Evolutionary conservation across 1,140 invertebrate genomes (phyloP).

Genomic region (Anagrus nilaparvatae): DNA sequence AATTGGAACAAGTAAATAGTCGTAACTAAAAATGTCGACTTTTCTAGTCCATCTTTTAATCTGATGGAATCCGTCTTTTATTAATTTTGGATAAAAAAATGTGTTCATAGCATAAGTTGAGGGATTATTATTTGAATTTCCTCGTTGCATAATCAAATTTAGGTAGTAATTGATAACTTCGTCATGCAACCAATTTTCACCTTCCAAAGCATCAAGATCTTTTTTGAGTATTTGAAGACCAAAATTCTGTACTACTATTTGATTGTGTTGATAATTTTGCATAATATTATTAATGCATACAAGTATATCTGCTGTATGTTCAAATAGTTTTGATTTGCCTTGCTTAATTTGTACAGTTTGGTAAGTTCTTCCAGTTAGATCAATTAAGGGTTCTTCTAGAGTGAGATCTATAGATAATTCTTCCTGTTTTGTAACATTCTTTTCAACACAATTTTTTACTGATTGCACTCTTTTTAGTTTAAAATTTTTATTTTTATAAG

Average conservation of each 20-base stretch:
- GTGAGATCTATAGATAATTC: no score
- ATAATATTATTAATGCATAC: conserved; percentile 39
- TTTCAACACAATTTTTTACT: no score
- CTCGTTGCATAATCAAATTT: conserved; percentile 69
- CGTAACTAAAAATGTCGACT: conserved; percentile 76
- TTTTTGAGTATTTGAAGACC: conserved; percentile 46
- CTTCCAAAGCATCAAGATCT: conserved; percentile 73
- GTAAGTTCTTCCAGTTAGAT: no score
- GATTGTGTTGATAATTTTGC: conserved; percentile 27
- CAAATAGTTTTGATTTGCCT: conserved; percentile 26
- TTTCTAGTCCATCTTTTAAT: conserved; percentile 82
- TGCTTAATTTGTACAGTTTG: no score
- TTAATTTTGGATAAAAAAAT: conserved; percentile 86
- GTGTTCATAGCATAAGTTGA: conserved; percentile 83
- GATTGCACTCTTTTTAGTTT: no score
- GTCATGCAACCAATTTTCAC: conserved; percentile 90
- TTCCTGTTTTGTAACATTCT: no score
- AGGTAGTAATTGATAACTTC: conserved; percentile 94
- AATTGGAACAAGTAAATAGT: conserved; percentile 79
- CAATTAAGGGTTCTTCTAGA: no score
- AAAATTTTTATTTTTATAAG: no score
- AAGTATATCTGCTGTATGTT: conserved; percentile 29
- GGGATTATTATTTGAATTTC: conserved; percentile 51
- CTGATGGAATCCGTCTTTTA: conserved; percentile 58
- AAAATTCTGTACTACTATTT: conserved; percentile 48